Conservation (phyloP, 2,888 invertebrate genomes). For the Lasiommata megera region DNA sequence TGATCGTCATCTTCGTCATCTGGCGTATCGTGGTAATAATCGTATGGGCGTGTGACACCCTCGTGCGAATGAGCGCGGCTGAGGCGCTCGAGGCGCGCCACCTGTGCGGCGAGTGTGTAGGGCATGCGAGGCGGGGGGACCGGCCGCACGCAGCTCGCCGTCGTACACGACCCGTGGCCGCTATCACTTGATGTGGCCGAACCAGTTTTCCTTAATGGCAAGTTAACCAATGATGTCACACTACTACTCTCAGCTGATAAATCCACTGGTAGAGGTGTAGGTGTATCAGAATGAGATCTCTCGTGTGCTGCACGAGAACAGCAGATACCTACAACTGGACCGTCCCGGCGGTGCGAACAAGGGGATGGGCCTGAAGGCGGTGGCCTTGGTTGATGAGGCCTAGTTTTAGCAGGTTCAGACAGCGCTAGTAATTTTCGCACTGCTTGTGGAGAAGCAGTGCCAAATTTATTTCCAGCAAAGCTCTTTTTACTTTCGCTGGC, state of each 20-base stretch:
- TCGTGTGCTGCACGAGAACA: conserved; percentile 88
- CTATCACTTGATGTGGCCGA: conserved; percentile 96
- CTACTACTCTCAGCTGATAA: conserved; percentile 97
- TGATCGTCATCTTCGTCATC: conserved; percentile 79
- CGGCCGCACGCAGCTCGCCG: conserved; percentile 77
- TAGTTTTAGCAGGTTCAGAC: conserved; percentile 92
- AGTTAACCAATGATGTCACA: conserved; percentile 94
- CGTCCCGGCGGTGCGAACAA: conserved; percentile 83
- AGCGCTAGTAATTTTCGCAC: conserved; percentile 96
- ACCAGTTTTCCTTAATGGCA: conserved; percentile 93
- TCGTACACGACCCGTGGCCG: conserved; percentile 90
- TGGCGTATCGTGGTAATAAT: conserved; percentile 82
- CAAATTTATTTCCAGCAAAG: conserved; percentile 85
- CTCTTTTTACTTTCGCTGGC: conserved; percentile 88
- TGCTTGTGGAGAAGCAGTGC: conserved; percentile 97
- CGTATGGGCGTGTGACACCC: conserved; percentile 89
- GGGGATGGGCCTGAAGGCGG: conserved; percentile 84
- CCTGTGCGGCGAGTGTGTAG: conserved; percentile 92
- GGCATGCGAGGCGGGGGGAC: conserved; percentile 86
- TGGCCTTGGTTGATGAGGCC: conserved; percentile 91
- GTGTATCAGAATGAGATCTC: conserved; percentile 94
- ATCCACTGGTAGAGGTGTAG: conserved; percentile 92
- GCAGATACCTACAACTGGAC: conserved; percentile 72
- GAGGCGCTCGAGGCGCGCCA: conserved; percentile 90
- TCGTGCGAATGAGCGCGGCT: conserved; percentile 93